A percentile compares a stretch with the other conserved stretches of the same genome.
phyloP scores from a whole-genome alignment of 2,888 invertebrate species.

The Mycogona germanica region DNA sequence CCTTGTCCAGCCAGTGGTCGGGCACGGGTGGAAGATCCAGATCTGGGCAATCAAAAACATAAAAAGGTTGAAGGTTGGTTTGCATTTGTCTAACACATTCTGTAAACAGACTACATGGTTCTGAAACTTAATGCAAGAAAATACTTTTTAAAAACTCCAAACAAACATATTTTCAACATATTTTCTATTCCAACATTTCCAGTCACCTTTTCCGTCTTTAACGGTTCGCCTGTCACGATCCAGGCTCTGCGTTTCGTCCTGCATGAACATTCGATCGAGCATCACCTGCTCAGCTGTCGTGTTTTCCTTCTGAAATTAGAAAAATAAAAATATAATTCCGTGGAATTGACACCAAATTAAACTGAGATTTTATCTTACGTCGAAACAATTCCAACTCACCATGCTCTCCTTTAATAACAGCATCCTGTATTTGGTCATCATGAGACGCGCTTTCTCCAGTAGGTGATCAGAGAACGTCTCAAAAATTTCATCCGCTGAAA shows the following conservation, averaged over 20 bases:
- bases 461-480: constrained; percentile 41
- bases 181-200: neutral
- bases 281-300: constrained; percentile 63
- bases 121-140: neutral
- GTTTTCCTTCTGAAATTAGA: constrained; percentile 47
- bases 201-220: constrained; percentile 30
- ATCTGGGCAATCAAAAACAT: constrained; percentile 15
- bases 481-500: constrained; percentile 28
- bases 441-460: constrained; percentile 52
- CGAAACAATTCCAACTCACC: too few relatives aligned
- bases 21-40: constrained; percentile 23
- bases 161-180: neutral
- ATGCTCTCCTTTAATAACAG: constrained; percentile 62
- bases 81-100: neutral
- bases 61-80: constrained; percentile 1
- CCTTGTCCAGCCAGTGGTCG: constrained; percentile 19
- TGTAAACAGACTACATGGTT: neutral
- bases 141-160: neutral
- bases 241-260: constrained; percentile 54
- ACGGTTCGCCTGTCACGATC: constrained; percentile 31
- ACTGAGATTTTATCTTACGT: too few relatives aligned
- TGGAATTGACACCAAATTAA: constrained; percentile 13
- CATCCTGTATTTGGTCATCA: constrained; percentile 60
- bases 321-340: neutral
- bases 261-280: constrained; percentile 58